phyloP scores from a whole-genome alignment of 2,113 vertebrate genomes.

The Pelobates fuscus region DNA sequence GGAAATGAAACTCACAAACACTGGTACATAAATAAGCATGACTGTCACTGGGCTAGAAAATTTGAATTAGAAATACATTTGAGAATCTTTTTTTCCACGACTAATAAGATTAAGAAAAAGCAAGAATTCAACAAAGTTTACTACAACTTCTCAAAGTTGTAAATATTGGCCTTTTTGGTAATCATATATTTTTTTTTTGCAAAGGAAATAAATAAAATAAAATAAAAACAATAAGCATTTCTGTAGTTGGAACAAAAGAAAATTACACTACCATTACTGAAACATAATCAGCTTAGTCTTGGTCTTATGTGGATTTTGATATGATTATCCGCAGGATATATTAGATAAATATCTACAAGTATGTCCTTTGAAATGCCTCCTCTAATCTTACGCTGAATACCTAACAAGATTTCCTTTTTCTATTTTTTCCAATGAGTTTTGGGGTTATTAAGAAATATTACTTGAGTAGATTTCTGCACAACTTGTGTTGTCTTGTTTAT shows the following conservation, averaged over 20 bases:
- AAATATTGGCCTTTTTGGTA: constrained; percentile 51
- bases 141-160: constrained; percentile 52
- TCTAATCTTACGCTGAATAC: constrained; percentile 58
- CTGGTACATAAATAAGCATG: too few species aligned
- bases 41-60: too few species aligned
- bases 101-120: constrained; percentile 37
- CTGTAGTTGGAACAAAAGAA: constrained; percentile 54
- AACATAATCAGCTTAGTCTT: constrained; percentile 57
- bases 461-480: constrained; percentile 30
- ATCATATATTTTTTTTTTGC: constrained; percentile 49
- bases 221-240: constrained; percentile 53
- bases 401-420: constrained; percentile 57
- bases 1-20: too few species aligned
- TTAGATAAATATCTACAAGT: constrained; percentile 61
- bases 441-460: constrained; percentile 32
- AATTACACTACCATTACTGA: constrained; percentile 57
- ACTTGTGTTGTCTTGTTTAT: constrained; percentile 1
- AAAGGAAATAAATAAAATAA: constrained; percentile 35
- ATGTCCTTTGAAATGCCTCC: constrained; percentile 58
- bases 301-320: constrained; percentile 56
- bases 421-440: constrained; percentile 36
- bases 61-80: too few species aligned
- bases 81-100: too few species aligned
- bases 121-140: constrained; percentile 46
- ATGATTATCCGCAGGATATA: constrained; percentile 61